Evolutionary conservation across 2,113 vertebrate genomes (phyloP), one percentile per base, ranked within the genome.

Genomic region (Pelecanoides urinatrix): DNA sequence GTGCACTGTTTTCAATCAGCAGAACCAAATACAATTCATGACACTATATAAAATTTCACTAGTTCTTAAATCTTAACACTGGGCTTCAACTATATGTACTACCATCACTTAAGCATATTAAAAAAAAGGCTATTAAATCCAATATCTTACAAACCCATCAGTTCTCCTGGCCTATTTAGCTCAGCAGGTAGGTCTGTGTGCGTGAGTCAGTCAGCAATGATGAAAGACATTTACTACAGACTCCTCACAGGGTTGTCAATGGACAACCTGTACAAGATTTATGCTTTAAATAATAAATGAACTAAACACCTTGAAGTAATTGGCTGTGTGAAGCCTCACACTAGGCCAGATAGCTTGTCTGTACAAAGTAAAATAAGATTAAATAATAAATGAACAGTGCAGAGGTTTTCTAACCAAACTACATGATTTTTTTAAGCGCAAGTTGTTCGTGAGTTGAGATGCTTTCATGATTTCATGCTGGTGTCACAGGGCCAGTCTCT

Each of bases 261-360:
- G 96, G 98, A 98, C 98, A 98, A 98, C 98, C 98, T 98, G 98
- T 98, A 98, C 98, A 98, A 98, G 98, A 98, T 98, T 98, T 98
- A 98, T 96, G 94, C 96, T 97, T 98, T 99, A 98, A 98, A 99
- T 98, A 98, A 99, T 99, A 98, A 98, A 99, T 99, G 98, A 98
- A 98, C 98, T 98, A 99, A 99, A 98, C 98, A 99, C 97, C 98
- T 98, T 98, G 97, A 98, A 98, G 98, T 99, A 99, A 99, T 99
- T 98, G 98, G 97, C 98, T 98, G 98, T 98, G 97, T 98, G 97
- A 98, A 98, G 95, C 96, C 92, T 96, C 97, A 97, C 97, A 96
- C 98, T 97, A 98, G 97, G 97, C 97, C 98, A 98, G 98, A 98
- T 97, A 98, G 97, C 98, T 98, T 98, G 98, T 98, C 98, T 98